These are phyloP conservation scores for Amphiura filiformis DNA, from an alignment of 35 echinoderm and acorn worm species.

Conservation along the genomic window DNA sequence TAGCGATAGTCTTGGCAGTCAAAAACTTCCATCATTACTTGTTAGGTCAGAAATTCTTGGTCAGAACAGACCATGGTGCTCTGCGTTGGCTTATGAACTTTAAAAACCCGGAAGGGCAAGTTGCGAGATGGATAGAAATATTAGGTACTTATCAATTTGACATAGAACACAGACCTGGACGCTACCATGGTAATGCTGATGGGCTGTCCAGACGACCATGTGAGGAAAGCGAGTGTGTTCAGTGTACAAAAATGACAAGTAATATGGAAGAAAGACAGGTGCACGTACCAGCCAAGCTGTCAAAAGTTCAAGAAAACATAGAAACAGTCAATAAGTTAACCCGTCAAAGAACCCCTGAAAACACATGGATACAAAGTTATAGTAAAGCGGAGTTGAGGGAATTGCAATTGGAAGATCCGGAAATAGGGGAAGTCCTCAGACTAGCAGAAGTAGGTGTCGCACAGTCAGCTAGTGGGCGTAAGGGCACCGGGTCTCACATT, in stretches of 20 bases:
- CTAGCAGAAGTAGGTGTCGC: neutral
- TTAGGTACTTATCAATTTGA: constrained; percentile 25
- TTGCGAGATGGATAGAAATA: constrained; percentile 48
- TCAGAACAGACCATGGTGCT: constrained; percentile 59
- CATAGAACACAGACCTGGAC: constrained; percentile 15
- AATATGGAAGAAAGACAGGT: neutral
- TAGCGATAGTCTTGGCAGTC: constrained; percentile 31
- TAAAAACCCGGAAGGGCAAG: constrained; percentile 56
- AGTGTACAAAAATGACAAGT: neutral
- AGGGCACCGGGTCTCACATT: too few relatives aligned
- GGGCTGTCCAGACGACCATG: constrained; percentile 34
- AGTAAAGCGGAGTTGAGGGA: neutral
- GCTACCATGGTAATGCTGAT: constrained; percentile 30
- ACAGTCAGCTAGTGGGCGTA: too few relatives aligned
- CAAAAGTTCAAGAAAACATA: neutral
- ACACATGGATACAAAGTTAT: too few relatives aligned
- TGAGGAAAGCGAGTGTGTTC: neutral
- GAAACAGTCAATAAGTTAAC: too few relatives aligned
- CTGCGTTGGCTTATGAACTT: constrained; percentile 54
- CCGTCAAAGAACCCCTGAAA: too few relatives aligned
- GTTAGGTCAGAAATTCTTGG: constrained; percentile 37
- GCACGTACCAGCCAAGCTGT: neutral
- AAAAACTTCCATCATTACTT: constrained; percentile 53
- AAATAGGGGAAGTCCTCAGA: neutral
- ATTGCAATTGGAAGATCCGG: neutral